Percentiles rank a stretch among this genome's conserved stretches.
Conservation (phyloP, 2,113 vertebrate genomes). For the Genyomyrus donnyi region DNA sequence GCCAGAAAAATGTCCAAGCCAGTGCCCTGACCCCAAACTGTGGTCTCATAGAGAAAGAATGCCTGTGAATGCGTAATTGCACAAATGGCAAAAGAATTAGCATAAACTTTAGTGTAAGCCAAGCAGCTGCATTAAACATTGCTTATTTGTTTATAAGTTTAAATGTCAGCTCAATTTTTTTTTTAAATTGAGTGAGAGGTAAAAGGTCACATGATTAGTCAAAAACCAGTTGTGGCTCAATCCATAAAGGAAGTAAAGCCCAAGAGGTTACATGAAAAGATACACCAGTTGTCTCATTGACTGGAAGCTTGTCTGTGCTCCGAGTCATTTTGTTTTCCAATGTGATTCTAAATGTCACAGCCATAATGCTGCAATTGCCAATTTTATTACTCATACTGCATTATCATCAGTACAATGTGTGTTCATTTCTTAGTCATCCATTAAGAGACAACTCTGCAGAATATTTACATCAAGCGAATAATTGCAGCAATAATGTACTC, state of each 20-base stretch:
- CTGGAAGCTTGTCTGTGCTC: background rate
- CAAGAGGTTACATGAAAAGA: background rate
- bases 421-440: background rate
- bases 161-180: background rate
- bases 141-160: background rate
- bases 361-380: background rate
- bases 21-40: background rate
- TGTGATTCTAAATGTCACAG: background rate
- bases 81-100: background rate
- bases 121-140: background rate
- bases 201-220: background rate
- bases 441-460: background rate
- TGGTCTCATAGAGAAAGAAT: background rate
- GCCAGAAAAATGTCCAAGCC: background rate
- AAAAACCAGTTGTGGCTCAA: background rate
- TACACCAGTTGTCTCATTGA: background rate
- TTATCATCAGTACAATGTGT: background rate
- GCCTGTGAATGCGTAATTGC: background rate
- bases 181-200: background rate
- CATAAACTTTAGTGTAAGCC: background rate
- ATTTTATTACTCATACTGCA: background rate
- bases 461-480: background rate
- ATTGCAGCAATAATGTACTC: background rate
- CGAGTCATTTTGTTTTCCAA: background rate
- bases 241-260: background rate